Evolutionary conservation across 2,888 invertebrate species (phyloP), one percentile per base, ranked within the genome.

Genomic region (Cephus runcator): DNA sequence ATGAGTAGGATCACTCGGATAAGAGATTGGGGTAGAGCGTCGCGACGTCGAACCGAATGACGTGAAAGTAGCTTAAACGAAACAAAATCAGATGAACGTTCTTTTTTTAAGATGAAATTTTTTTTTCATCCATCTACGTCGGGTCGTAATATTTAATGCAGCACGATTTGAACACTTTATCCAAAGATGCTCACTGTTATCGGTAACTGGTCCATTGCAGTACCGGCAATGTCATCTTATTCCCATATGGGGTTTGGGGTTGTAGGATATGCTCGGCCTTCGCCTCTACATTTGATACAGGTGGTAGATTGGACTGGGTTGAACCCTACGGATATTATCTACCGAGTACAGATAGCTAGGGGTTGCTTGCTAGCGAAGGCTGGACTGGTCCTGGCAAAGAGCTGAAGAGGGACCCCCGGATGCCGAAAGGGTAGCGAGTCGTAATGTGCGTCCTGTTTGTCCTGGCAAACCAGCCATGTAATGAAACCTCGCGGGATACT

Each of bases 401-500:
- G 80, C 56, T 9, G 23, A 56, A 23, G 23, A 23, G 1, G 56
- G 56, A 56, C 56, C 9, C 2, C 4, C 9, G 56, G 56, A 56
- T 56, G 56, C 56, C 23, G 56, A 6, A 9, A 56, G 79, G 78
- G 78, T 79, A 80, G 77, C 81, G 80, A 83, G 82, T 82, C 83
- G 86, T 84, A 86, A 89, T 86, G 86, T 85, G 81, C 83, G 84
- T 82, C 85, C 87, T 88, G 88, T 88, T 90, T 88, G 88, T 87
- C 82, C 86, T 85, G 87, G 86, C 84, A 90, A 90, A 88, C 89
- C 88, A 89, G 87, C 82, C 90, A 86, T 89, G 88, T 90, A 89
- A 90, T 88, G 90, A 88, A 90, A 88, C 87, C 89, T 87, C 88
- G 81, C 82, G 88, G 88, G 90, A 85, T 85, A 81, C 74, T 76